phyloP scores from a whole-genome alignment of 1,140 invertebrate genomes.

The Melipona quadrifasciata region DNA sequence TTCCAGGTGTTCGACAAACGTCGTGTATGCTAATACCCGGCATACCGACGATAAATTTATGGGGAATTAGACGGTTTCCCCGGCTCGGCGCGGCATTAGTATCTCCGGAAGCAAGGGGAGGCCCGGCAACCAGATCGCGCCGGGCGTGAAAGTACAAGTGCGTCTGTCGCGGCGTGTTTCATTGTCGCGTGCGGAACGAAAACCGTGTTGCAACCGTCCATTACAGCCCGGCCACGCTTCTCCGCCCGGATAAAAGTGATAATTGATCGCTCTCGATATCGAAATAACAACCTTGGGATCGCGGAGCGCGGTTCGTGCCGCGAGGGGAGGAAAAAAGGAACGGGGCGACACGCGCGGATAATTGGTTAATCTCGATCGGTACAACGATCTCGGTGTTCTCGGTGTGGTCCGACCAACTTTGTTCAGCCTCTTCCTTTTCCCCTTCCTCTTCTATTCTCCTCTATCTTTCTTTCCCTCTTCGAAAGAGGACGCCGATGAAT shows the following conservation, averaged over 20 bases:
- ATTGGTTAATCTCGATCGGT: conserved; percentile 20
- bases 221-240: not conserved
- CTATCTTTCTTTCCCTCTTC: not conserved
- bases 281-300: conserved; percentile 31
- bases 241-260: conserved; percentile 15
- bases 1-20: conserved; percentile 30
- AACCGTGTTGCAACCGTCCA: conserved; percentile 12
- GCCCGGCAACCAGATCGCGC: not conserved
- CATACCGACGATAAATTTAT: conserved; percentile 24
- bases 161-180: conserved; percentile 38
- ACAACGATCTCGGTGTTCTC: not conserved
- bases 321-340: not conserved
- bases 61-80: conserved; percentile 34
- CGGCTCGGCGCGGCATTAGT: not conserved
- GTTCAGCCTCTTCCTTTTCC: not conserved
- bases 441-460: too few relatives aligned
- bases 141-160: conserved; percentile 47
- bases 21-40: conserved; percentile 42
- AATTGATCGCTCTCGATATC: conserved; percentile 35
- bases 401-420: not conserved
- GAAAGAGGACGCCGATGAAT: not conserved
- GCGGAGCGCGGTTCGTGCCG: not conserved
- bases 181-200: conserved; percentile 20
- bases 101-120: conserved; percentile 19
- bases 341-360: not conserved